These are phyloP conservation scores for Tanaodytes sp. DNA, from an alignment of 2,888 invertebrate genomes.

Conservation along the genomic window DNA sequence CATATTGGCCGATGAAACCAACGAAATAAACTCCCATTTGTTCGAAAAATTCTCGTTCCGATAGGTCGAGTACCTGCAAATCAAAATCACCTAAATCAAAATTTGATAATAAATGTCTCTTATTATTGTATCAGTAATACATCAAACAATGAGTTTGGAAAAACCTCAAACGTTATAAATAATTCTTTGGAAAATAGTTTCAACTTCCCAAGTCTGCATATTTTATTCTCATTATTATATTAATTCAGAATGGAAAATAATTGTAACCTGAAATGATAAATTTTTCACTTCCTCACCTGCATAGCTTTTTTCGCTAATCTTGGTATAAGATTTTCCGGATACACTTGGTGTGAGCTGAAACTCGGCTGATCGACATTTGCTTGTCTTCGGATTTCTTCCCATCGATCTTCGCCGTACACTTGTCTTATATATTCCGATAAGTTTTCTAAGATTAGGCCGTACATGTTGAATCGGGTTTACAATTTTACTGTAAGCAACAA, in stretches of 20 bases:
- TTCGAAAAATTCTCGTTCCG: conserved; percentile 92
- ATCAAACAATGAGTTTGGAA: background rate
- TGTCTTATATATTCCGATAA: conserved; percentile 92
- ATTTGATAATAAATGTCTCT: too few relatives aligned
- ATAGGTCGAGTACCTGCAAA: conserved; percentile 88
- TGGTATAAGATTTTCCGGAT: conserved; percentile 90
- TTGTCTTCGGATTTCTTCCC: conserved; percentile 91
- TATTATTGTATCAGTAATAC: background rate
- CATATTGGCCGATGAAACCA: conserved; percentile 93
- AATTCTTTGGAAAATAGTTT: too few relatives aligned
- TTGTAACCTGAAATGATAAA: too few relatives aligned
- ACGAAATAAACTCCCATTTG: conserved; percentile 96
- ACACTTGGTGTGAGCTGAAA: conserved; percentile 93
- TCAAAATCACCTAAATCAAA: background rate
- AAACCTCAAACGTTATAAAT: too few relatives aligned
- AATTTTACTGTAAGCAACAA: too few relatives aligned
- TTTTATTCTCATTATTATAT: too few relatives aligned
- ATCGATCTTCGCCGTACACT: conserved; percentile 94
- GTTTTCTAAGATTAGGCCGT: conserved; percentile 95
- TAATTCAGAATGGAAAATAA: too few relatives aligned
- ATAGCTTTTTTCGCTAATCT: conserved; percentile 89
- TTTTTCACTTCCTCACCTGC: conserved; percentile 75
- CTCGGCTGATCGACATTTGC: conserved; percentile 91
- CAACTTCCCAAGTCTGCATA: too few relatives aligned
- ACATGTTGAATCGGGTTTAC: conserved; percentile 83